Base-by-base conservation (phyloP, 53 echinoderm and acorn worm genomes). In the Luidia sarsii region DNA sequence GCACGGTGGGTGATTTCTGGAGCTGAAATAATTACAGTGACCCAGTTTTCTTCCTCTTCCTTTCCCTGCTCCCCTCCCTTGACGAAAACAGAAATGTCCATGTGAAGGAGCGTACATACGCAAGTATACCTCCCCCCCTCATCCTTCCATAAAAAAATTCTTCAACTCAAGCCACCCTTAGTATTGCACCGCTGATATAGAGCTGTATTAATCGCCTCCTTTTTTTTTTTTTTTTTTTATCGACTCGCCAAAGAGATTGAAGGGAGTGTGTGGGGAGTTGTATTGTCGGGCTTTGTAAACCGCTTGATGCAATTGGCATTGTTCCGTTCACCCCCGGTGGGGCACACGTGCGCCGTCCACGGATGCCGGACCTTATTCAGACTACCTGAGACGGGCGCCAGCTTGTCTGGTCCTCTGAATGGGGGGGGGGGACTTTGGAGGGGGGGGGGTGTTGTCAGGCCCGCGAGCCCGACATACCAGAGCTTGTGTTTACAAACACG, bases 401-500 rank as follows among this genome's bases (percentile, higher is more conserved):
- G 72, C 55, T 56, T 72, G 72, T 72, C 72, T 72, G 56, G 54
- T 3, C 55, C 36, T 14, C 20, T 38, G 72, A 72, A 72, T 72
- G 37, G 71, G 55, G 41, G 6, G 6, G 6, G 41, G 41, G 6
- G 6, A 11, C 41, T 11, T 41, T 41, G 41, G 11, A 6, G 41
- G 41, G 41, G 41, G 41, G 6, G 41, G 6, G n/a, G n/a, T n/a
- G n/a, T n/a, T n/a, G n/a, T 52, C 52, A 20, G 52, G 20, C 50
- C 50, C 19, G 49, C 70, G 4, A 21, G 56, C 34, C 16, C 25
- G 13, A 33, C 72, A 54, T 72, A 13, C 72, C 72, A 38, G 56
- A 50, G 56, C 37, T 24, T 24, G 55, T 72, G 72, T 72, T 72
- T 72, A 72, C 72, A 72, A 72, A 72, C 72, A 72, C 72, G 72